Evolutionary conservation across 2,113 vertebrate genomes (phyloP).

Genomic region (Solea solea): DNA sequence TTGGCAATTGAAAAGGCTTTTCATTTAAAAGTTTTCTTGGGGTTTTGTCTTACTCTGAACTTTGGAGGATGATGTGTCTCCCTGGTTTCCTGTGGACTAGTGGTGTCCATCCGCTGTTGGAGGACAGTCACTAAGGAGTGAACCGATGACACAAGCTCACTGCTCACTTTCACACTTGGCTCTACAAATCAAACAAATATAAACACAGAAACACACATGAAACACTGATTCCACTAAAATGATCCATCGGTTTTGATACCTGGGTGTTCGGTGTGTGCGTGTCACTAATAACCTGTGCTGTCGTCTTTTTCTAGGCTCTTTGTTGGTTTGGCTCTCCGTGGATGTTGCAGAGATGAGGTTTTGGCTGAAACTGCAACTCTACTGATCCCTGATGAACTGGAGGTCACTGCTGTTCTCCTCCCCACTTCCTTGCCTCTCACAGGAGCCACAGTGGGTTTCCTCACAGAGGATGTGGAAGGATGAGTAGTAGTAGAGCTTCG

Average conservation of each 20-base stretch:
- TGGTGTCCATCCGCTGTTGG: constrained; percentile 67
- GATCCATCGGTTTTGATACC: background rate
- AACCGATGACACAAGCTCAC: constrained; percentile 81
- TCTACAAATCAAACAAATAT: constrained; percentile 43
- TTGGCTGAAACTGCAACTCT: constrained; percentile 25
- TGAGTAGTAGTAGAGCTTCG: background rate
- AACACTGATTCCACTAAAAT: background rate
- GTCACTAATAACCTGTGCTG: constrained; percentile 29
- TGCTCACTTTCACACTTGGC: constrained; percentile 58
- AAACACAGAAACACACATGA: background rate
- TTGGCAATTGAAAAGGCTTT: no score
- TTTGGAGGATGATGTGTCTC: background rate
- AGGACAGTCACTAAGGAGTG: constrained; percentile 73
- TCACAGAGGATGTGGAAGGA: constrained; percentile 29
- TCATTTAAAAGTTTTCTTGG: no score
- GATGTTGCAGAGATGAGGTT: constrained; percentile 14
- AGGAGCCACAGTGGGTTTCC: constrained; percentile 34
- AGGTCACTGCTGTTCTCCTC: constrained; percentile 7
- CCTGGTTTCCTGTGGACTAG: constrained; percentile 22
- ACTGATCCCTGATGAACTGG: constrained; percentile 3
- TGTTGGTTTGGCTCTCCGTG: constrained; percentile 4
- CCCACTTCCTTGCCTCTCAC: constrained; percentile 27
- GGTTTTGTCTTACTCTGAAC: constrained; percentile 8
- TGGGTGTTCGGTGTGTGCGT: background rate
- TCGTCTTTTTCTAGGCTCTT: constrained; percentile 29